Evolutionary conservation across 2,113 vertebrate species (phyloP).

Genomic region (Notechis scutatus): DNA sequence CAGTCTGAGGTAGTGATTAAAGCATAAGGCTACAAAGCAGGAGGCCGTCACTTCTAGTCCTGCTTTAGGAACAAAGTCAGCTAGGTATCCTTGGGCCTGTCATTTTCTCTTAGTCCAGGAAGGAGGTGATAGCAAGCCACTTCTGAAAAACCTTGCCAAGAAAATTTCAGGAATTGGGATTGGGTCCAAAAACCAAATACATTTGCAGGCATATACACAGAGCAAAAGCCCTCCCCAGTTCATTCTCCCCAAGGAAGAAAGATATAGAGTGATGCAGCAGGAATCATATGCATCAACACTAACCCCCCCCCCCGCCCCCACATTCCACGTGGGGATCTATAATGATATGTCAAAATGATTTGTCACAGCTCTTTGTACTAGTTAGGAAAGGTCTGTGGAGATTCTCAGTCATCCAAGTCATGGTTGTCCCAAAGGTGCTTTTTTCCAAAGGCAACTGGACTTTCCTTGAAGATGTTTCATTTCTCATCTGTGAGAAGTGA

Average conservation of each 20-base stretch:
- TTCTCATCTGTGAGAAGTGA: not conserved
- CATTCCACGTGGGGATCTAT: not conserved
- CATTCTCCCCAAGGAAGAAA: not conserved
- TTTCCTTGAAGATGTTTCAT: not conserved
- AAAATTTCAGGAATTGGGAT: not conserved
- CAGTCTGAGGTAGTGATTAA: not conserved
- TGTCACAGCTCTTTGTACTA: not conserved
- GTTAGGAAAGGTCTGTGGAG: not conserved
- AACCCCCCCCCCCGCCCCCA: not conserved
- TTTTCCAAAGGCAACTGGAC: not conserved
- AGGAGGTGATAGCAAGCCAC: not conserved
- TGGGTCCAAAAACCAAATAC: not conserved
- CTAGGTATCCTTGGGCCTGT: not conserved
- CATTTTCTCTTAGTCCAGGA: not conserved
- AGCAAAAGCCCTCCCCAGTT: not conserved
- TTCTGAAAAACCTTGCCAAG: not conserved
- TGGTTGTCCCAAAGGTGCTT: not conserved
- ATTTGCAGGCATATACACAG: not conserved
- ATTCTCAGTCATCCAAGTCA: not conserved
- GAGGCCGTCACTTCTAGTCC: not conserved
- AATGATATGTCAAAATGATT: constrained; percentile 32
- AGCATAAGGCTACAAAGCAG: not conserved
- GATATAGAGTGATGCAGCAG: not conserved
- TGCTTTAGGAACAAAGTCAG: not conserved
- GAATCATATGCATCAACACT: constrained; percentile 1